These are phyloP conservation scores for Cyrtorhinus lividipennis DNA, from an alignment of 1,140 invertebrate species.

Conservation along the genomic window DNA sequence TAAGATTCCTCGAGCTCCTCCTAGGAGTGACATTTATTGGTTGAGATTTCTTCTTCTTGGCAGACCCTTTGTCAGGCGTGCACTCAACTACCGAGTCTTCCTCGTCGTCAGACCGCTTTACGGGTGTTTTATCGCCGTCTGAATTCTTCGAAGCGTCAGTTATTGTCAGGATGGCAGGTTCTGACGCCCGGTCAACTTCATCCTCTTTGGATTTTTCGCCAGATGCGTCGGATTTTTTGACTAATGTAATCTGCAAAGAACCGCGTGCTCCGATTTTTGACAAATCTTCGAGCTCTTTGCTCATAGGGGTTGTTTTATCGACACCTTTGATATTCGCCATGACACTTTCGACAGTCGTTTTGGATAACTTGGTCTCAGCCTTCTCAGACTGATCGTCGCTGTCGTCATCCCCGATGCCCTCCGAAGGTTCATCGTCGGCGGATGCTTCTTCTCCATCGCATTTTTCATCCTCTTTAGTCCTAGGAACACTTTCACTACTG, in stretches of 20 bases:
- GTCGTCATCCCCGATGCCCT: neutral
- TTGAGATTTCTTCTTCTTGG: constrained; percentile 31
- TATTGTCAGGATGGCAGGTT: neutral
- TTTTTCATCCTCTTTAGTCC: constrained; percentile 17
- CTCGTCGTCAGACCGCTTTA: constrained; percentile 26
- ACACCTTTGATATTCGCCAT: neutral
- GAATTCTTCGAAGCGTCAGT: neutral
- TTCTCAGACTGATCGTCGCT: neutral
- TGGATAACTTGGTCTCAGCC: constrained; percentile 22
- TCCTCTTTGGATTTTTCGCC: constrained; percentile 1
- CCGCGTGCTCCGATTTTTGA: constrained; percentile 13
- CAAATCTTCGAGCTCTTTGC: constrained; percentile 17
- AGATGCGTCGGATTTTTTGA: neutral
- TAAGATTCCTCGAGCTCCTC: constrained; percentile 45
- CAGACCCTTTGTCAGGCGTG: constrained; percentile 28
- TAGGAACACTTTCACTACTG: constrained; percentile 13
- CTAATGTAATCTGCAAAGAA: constrained; percentile 16
- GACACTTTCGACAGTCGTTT: constrained; percentile 24
- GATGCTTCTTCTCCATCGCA: constrained; percentile 23
- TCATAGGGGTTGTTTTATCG: neutral
- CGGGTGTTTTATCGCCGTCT: constrained; percentile 28
- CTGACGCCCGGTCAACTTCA: neutral
- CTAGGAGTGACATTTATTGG: constrained; percentile 37
- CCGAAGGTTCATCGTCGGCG: constrained; percentile 22
- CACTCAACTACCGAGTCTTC: constrained; percentile 24